A percentile compares a stretch with the other conserved stretches of the same genome.
Conservation (phyloP, 2,797 vertebrate species). For the Valencia hispanica region DNA sequence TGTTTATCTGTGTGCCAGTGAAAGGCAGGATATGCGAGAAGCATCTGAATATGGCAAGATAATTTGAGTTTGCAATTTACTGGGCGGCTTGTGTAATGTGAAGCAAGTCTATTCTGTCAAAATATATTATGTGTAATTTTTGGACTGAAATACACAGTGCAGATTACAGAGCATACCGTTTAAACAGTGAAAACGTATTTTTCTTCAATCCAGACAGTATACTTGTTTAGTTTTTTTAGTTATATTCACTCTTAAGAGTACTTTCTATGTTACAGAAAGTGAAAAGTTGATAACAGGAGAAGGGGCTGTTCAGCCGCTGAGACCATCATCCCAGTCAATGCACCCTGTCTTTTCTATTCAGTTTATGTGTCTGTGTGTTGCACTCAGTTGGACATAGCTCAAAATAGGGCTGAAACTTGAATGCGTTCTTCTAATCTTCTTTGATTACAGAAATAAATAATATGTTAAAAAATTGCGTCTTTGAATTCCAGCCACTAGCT, state of each 20-base stretch:
- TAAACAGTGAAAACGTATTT: background rate
- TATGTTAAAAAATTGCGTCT: too few species aligned
- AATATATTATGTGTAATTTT: background rate
- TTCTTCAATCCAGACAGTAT: background rate
- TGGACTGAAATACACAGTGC: background rate
- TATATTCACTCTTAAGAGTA: background rate
- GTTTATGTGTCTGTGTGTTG: too few species aligned
- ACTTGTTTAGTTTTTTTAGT: background rate
- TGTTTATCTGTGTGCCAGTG: constrained; percentile 8
- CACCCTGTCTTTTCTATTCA: too few species aligned
- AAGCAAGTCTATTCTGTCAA: background rate
- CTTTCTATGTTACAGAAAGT: too few species aligned
- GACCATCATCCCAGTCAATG: too few species aligned
- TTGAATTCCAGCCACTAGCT: background rate
- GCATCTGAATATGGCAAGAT: constrained; percentile 6
- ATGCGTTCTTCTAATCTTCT: too few species aligned
- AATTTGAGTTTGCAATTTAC: constrained; percentile 10
- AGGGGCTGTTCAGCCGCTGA: too few species aligned
- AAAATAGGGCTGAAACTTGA: too few species aligned
- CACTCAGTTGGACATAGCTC: too few species aligned
- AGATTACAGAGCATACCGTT: background rate
- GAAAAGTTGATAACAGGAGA: too few species aligned
- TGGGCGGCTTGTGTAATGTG: background rate
- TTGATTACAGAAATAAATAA: too few species aligned
- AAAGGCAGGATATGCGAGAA: constrained; percentile 8